phyloP scores from a whole-genome alignment of 2,113 vertebrate species.

The Himantopus leucocephalus region DNA sequence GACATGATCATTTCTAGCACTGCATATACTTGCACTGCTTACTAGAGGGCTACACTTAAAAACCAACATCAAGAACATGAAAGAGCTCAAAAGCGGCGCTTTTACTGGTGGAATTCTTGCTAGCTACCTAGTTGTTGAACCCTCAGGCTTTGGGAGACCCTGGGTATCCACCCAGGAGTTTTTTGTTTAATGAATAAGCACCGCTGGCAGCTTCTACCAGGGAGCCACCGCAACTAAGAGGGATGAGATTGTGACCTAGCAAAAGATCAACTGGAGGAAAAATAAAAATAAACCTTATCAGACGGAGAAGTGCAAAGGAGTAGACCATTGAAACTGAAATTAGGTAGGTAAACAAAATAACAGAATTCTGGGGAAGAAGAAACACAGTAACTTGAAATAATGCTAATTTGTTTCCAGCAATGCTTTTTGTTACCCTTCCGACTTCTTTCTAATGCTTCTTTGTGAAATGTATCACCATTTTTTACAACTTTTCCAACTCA shows the following conservation, averaged over 20 bases:
- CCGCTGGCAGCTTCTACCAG: not conserved
- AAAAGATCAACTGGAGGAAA: not conserved
- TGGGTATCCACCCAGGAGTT: too few relatives aligned
- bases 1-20: rapidly evolving
- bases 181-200: not conserved
- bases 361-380: not conserved
- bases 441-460: not conserved
- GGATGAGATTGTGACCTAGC: not conserved
- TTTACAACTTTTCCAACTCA: not conserved
- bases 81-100: not conserved
- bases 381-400: not conserved
- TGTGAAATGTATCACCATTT: not conserved
- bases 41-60: not conserved
- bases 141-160: not conserved
- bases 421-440: not conserved
- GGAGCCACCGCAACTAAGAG: not conserved
- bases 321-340: not conserved
- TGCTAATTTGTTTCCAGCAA: not conserved
- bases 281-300: not conserved
- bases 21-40: rapidly evolving
- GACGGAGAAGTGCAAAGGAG: not conserved
- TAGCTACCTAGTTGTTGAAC: not conserved
- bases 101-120: not conserved
- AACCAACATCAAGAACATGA: rapidly evolving
- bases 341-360: not conserved